phyloP scores from a whole-genome alignment of 1,140 invertebrate species.

The Orius insidiosus region DNA sequence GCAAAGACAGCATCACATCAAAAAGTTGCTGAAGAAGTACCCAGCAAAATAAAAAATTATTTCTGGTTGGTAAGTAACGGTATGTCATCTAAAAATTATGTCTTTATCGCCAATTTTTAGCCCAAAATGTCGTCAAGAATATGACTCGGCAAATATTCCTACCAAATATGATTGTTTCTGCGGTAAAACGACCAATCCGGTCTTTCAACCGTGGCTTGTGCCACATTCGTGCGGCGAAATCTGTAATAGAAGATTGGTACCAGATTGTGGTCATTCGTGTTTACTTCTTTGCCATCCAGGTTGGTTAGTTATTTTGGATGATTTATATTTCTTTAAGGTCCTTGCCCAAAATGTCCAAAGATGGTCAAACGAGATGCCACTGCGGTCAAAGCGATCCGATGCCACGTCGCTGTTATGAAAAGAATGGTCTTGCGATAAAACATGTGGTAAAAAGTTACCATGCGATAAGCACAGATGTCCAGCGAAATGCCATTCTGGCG shows the following conservation, averaged over 20 bases:
- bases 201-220: conserved; percentile 62
- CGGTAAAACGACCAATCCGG: conserved; percentile 56
- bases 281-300: conserved; percentile 74
- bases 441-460: conserved; percentile 43
- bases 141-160: conserved; percentile 54
- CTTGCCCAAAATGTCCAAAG: conserved; percentile 75
- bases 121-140: conserved; percentile 78
- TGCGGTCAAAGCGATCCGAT: conserved; percentile 44
- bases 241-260: conserved; percentile 54
- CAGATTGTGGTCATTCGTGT: conserved; percentile 67
- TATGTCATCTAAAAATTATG: conserved; percentile 3
- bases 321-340: conserved; percentile 33
- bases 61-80: conserved; percentile 15
- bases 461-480: conserved; percentile 53
- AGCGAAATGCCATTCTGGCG: conserved; percentile 42
- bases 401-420: conserved; percentile 53
- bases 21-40: conserved; percentile 32
- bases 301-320: conserved; percentile 7
- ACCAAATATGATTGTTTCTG: conserved; percentile 74
- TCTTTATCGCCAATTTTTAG: conserved; percentile 38
- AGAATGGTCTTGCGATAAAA: conserved; percentile 63
- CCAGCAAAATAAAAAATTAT: conserved; percentile 4
- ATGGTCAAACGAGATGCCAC: conserved; percentile 49
- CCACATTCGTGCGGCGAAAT: conserved; percentile 85
- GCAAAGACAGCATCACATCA: conserved; percentile 67